These are phyloP conservation scores for Astyanax mexicanus DNA, from an alignment of 2,797 vertebrate genomes.

Conservation along the genomic window DNA sequence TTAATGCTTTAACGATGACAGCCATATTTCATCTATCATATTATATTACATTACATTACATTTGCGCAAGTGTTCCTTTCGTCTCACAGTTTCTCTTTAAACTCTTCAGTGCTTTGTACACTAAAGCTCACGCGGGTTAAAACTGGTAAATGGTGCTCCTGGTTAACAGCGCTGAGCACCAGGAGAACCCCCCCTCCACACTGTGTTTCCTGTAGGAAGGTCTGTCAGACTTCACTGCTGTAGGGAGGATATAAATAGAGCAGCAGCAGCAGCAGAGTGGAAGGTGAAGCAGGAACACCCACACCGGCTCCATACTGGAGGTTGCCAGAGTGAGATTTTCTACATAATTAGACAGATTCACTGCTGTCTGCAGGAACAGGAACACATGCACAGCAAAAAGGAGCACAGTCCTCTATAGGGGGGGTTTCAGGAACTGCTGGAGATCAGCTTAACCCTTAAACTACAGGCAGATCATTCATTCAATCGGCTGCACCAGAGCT, in stretches of 20 bases:
- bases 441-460: neutral
- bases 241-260: neutral
- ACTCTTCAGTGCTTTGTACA: no score
- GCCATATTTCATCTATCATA: no score
- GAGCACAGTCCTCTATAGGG: neutral
- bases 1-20: no score
- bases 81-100: no score
- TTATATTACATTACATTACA: no score
- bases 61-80: no score
- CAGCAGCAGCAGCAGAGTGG: neutral
- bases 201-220: neutral
- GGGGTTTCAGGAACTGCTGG: neutral
- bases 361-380: neutral
- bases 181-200: neutral
- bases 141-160: neutral
- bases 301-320: neutral
- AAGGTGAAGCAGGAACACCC: neutral
- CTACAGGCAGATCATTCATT: neutral
- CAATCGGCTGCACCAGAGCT: neutral
- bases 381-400: neutral
- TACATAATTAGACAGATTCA: constrained; percentile 3
- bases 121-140: no score
- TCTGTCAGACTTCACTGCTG: constrained; percentile 1
- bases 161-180: neutral
- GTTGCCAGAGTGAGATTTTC: constrained; percentile 11